Evolutionary conservation across 2,113 vertebrate species (phyloP), one percentile per base, ranked within the genome.

Genomic region (Oncorhynchus mykiss): DNA sequence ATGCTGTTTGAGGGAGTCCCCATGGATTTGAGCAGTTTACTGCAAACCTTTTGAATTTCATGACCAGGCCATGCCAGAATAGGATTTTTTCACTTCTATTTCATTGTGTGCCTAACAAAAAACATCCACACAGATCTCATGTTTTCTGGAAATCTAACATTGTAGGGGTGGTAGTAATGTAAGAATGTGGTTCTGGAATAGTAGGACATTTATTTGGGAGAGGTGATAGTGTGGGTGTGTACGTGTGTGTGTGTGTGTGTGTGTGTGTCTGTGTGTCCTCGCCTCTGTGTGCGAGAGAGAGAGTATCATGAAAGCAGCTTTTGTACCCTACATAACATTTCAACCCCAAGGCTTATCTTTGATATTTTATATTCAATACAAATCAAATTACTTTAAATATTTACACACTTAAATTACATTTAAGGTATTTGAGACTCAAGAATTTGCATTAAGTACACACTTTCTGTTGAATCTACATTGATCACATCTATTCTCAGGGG

Each of bases 1-100:
- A 95, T 95, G 93, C 95, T 91, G 93, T 96, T 95, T 95, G 93
- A 96, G 93, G 89, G 90, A 92, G 91, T 95, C 93, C 94, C 93
- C 74, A 69, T 86, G 93, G 95, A 94, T 93, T 91, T 87, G 88
- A 88, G 84, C 85, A 93, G 93, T 94, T 95, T 94, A 94, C 93
- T 93, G 87, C 87, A 84, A 90, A 85, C 90, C 93, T 93, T 74
- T 92, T 70, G 84, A 88, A 94, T 95, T 93, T 94, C 92, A 92
- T 91, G 86, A 79, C 79, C 80, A 80, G 74, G 80, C 74, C 70
- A 64, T 85, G 71, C 86, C 91, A 92, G 88, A 88, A 54, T 49
- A 57, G 29, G 1, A 65, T 4, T 74, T 68, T 66, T 89, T 84
- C 77, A 82, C 16, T 54, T 54, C 14, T 54, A 54, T 54, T 54